Conservation (phyloP, 2,113 vertebrate genomes). For the Halcyon malimbica region DNA sequence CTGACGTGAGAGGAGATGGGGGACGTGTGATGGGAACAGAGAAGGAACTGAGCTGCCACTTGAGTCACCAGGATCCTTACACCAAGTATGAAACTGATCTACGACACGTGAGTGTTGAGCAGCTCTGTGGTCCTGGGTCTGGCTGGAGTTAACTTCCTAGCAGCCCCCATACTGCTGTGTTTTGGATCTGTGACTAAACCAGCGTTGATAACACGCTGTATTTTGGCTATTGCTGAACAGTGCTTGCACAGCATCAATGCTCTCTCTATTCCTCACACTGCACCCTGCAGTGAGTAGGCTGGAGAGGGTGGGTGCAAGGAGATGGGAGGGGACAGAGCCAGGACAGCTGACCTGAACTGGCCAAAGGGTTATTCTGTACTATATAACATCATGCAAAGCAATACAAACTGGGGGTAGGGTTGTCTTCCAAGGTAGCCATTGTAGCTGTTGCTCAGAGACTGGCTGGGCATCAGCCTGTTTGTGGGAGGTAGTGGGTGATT, state of each 20-base stretch:
- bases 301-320: not conserved
- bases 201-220: not conserved
- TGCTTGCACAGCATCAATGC: not conserved
- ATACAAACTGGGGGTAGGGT: not conserved
- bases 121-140: not conserved
- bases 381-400: not conserved
- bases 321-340: not conserved
- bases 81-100: not conserved
- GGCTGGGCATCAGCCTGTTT: not conserved
- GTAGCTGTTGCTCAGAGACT: not conserved
- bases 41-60: not conserved
- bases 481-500: not conserved
- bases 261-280: not conserved
- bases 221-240: not conserved
- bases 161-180: not conserved
- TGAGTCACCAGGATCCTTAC: not conserved
- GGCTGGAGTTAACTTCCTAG: not conserved
- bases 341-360: not conserved
- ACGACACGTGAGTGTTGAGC: not conserved
- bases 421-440: not conserved
- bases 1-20: not conserved
- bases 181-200: not conserved
- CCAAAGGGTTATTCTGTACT: not conserved
- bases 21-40: not conserved
- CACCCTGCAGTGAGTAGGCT: not conserved